Evolutionary conservation across 2,113 vertebrate genomes (phyloP), one percentile per base, ranked within the genome.

Genomic region (Trogon surrucura): DNA sequence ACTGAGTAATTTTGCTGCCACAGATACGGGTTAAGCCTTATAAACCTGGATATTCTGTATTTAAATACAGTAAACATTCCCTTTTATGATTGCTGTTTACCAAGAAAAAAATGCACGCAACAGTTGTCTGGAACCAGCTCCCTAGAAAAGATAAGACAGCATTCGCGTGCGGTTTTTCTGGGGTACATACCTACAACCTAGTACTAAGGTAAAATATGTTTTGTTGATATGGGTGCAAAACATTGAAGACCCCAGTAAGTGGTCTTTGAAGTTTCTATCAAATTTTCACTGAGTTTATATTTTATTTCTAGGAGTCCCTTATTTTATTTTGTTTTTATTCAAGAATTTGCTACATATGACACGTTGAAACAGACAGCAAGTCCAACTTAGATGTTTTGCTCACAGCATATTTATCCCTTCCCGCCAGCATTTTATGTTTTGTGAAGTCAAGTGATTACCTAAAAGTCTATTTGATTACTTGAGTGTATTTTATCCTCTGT

Each of bases 31-130:
- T 94, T 65, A 91, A 85, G 57, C 81, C 89, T 79, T 60, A 87
- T 80, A 91, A 95, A 85, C 45, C 34, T 84, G 80, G 90, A 80
- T 61, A 44, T 62, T 89, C 83, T 71, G 75, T 94, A 95, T 93
- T 95, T 96, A 70, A 92, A 44, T 70, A 38, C 2, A 2, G 81
- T 93, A 92, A 89, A 81, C 38, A 50, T 69, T 78, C 38, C 38
- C 67, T 85, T 36, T 83, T 73, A 57, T 0, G 1, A 70, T 30
- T 88, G 44, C 29, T 41, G 13, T 51, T 73, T 65, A 84, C 48
- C 19, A 78, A 36, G 60, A 38, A 27, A 86, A 72, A 80, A 32
- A 58, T 8, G 13, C 36, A 67, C 38, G 18, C 36, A 50, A 48
- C 66, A 85, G 62, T 11, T 38, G 27, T 57, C 27, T 81, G 26